Percentiles rank a stretch among this genome's conserved stretches.
Conservation (phyloP, 2,888 invertebrate species). For the Monochamus alternatus region DNA sequence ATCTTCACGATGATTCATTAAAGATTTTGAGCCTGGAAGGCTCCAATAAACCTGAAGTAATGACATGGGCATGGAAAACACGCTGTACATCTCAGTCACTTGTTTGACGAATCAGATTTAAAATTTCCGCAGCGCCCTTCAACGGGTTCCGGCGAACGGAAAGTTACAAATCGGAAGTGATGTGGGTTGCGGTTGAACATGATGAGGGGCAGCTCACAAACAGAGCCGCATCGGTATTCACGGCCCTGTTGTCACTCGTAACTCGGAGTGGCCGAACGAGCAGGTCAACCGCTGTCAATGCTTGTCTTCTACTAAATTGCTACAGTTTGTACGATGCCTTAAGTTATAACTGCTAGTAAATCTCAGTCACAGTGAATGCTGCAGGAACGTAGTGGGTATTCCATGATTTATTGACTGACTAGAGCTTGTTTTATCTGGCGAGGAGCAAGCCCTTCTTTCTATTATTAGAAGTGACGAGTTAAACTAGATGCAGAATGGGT, state of each 20-base stretch:
- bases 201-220: conserved; percentile 59
- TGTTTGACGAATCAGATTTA: not conserved
- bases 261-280: conserved; percentile 60
- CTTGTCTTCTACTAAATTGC: conserved; percentile 60
- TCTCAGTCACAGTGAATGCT: conserved; percentile 47
- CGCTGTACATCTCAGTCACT: no score
- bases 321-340: conserved; percentile 57
- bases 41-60: no score
- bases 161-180: conserved; percentile 64
- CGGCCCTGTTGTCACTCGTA: conserved; percentile 63
- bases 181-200: conserved; percentile 61
- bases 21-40: no score
- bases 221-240: conserved; percentile 65
- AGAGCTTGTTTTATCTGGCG: not conserved
- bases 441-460: no score
- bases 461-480: no score
- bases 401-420: conserved; percentile 9
- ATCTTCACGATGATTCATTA: no score
- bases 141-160: conserved; percentile 42
- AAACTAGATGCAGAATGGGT: no score
- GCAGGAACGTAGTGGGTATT: conserved; percentile 18
- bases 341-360: conserved; percentile 49
- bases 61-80: no score
- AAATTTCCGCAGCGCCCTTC: not conserved
- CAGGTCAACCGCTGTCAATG: conserved; percentile 68